Evolutionary conservation across 2,888 invertebrate species (phyloP).

Genomic region (Phragmatobia fuliginosa): DNA sequence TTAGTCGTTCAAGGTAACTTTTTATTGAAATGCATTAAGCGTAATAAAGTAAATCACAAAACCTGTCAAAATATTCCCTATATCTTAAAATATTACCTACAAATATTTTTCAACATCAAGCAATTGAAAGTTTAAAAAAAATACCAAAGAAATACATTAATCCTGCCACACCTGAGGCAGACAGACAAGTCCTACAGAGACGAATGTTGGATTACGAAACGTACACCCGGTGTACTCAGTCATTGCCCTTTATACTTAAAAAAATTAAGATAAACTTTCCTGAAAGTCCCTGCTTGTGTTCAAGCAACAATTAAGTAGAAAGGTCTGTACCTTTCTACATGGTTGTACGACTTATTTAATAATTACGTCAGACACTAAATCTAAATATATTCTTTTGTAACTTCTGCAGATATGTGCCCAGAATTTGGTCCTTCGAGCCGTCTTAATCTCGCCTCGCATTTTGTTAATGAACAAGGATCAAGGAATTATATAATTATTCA

Average conservation of each 20-base stretch:
- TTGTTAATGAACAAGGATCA: background rate
- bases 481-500: too few species aligned
- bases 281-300: background rate
- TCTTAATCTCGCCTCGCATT: too few species aligned
- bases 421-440: background rate
- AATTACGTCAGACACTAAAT: too few species aligned
- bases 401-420: too few species aligned
- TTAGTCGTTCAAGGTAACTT: too few species aligned
- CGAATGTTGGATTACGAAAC: conserved; percentile 70
- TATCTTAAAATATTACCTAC: background rate
- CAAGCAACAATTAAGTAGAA: too few species aligned
- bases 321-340: too few species aligned
- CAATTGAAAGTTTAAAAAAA: background rate
- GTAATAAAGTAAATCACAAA: too few species aligned
- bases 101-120: background rate
- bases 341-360: too few species aligned
- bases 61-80: too few species aligned
- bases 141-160: background rate
- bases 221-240: conserved; percentile 55
- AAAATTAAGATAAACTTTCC: background rate
- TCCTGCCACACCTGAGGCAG: conserved; percentile 45
- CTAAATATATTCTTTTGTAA: too few species aligned
- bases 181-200: conserved; percentile 71
- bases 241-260: background rate
- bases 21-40: too few species aligned